Conservation (phyloP, 2,797 vertebrate species). For the Acrossocheilus wenchowensis region DNA sequence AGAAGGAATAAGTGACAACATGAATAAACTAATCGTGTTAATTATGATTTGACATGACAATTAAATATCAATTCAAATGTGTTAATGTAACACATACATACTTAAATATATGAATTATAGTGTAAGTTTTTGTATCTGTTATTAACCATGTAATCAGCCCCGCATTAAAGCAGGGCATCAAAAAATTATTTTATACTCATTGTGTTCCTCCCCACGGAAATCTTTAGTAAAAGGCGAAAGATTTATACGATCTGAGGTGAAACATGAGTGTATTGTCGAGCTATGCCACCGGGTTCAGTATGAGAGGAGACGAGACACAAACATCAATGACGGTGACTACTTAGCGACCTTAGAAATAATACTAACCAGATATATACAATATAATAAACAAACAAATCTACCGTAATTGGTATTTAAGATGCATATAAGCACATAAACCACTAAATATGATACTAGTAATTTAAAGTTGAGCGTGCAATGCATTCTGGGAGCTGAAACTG, state of each 20-base stretch:
- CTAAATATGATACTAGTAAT: neutral
- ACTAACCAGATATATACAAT: neutral
- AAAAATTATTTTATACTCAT: neutral
- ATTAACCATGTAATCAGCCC: neutral
- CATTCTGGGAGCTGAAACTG: constrained; percentile 1
- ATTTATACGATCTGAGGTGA: constrained; percentile 53
- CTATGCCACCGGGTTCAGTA: neutral
- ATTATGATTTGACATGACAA: rapidly evolving
- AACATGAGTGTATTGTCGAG: neutral
- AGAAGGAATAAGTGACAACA: too few species aligned
- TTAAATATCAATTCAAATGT: too few species aligned
- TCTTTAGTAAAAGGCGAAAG: constrained; percentile 62
- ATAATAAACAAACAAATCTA: neutral
- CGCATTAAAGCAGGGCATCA: neutral
- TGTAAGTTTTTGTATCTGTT: too few species aligned
- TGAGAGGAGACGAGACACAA: neutral
- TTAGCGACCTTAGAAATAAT: too few species aligned
- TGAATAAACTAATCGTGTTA: rapidly evolving
- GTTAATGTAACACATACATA: too few species aligned
- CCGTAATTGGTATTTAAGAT: neutral
- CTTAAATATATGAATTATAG: too few species aligned
- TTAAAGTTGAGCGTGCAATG: constrained; percentile 6
- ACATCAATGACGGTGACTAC: neutral
- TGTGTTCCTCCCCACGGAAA: constrained; percentile 49
- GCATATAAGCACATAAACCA: neutral